Base-by-base conservation (phyloP, 2,113 vertebrate genomes). In the Proteles cristata region DNA sequence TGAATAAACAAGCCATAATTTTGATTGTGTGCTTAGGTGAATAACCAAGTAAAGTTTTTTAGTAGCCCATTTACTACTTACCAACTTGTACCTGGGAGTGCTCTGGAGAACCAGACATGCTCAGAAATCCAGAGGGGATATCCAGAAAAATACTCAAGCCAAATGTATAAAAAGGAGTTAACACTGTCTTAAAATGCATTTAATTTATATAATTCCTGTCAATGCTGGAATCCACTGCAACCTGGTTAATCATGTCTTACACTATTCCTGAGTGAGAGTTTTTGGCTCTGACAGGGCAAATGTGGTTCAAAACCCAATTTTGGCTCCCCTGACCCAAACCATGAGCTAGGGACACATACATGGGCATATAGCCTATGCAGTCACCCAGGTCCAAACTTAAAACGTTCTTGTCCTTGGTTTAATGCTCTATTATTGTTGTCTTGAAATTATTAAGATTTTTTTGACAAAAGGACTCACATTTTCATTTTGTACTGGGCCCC, bases 401-500 rank as follows among this genome's bases (percentile, higher is more conserved):
- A 63, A 28, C 11, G 1, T 0, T 23, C 69, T 3, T 23, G 7
- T 1, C 21, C 1, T 82, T 58, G 68, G 15, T 23, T 17, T 63
- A 71, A 35, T n/a, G 2, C 12, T 94, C 28, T 19, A 31, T 3
- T 31, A 7, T 45, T 48, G 53, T 11, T 7, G 2, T 35, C 73
- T 74, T 80, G 17, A 28, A 69, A 82, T 35, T 74, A 12, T 92
- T 16, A 65, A 55, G 23, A 15, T 43, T 35, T 68, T 63, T 43
- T 76, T 10, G 74, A 39, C 0, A 48, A 65, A 11, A 8, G 4
- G 2, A 8, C 21, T 0, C 6, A 39, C 1, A 28, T n/a, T 63
- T 85, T 69, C 2, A 12, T 58, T 79, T 71, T 94, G 23, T 11
- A n/a, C 31, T 33, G 3, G 1, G 55, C n/a, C 53, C 5, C 7